Evolutionary conservation across 1,140 invertebrate species (phyloP), one percentile per base, ranked within the genome.

Genomic region (Phymorhynchus buccinoides): DNA sequence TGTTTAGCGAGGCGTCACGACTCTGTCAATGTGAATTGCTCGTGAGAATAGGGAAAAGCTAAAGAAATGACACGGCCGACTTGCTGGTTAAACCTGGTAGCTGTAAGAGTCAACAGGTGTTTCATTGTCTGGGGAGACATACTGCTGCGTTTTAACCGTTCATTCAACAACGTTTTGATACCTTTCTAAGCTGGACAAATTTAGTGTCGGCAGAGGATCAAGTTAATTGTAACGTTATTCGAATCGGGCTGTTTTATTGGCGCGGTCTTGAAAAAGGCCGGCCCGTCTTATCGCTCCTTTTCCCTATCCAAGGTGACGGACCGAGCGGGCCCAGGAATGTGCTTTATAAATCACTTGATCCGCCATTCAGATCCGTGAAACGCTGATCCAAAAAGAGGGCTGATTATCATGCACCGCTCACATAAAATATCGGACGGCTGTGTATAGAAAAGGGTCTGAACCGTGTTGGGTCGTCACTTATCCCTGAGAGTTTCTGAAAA

Each of bases 141-240:
- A 39, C 27, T 4, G n/a, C 3, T 4, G 39, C 77, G 32, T 56
- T 52, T 32, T 79, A 27, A 3, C 44, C 41, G 41, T 41, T 37
- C 62, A 66, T 39, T 44, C 35, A 32, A 83, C 35, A 44, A 30
- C 62, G 44, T 32, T 83, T 83, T 83, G 81, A 83, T 83, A 41
- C 62, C 41, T 83, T 83, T 73, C 62, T 39, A 83, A 73, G 81
- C 16, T 16, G 81, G 81, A 83, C 62, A 83, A 71, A 83, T 83
- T 83, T 83, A 83, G 62, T 83, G 81, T 71, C 81, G 32, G 62
- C 52, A 22, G 66, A 56, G 39, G 81, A 62, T 83, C 81, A 68
- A 83, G 81, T 83, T 83, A 71, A 83, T 83, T 83, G 81, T 83
- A 83, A 68, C 81, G 81, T 83, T 83, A 83, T 83, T 83, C 81